These are phyloP conservation scores for Larimichthys crocea DNA, from an alignment of 2,113 vertebrate species.

Conservation along the genomic window DNA sequence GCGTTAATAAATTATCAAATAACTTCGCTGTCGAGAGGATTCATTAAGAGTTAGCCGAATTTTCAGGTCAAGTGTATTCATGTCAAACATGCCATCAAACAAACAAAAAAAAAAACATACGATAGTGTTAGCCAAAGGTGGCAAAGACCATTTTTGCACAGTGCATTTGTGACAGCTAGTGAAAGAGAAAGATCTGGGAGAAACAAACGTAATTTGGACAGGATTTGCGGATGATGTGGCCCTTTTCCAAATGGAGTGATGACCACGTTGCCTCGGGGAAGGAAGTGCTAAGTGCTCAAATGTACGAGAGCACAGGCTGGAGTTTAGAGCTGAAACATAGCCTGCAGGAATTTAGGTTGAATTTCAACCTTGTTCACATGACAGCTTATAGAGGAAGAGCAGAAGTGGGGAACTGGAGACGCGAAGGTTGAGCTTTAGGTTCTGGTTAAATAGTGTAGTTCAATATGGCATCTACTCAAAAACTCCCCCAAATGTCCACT, in stretches of 20 bases:
- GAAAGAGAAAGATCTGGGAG: neutral
- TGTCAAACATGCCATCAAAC: neutral
- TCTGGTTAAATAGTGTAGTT: conserved; percentile 1
- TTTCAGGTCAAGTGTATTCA: neutral
- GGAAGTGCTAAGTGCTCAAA: conserved; percentile 34
- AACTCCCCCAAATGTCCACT: neutral
- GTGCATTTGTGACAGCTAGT: neutral
- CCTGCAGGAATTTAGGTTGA: conserved; percentile 31
- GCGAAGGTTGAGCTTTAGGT: conserved; percentile 13
- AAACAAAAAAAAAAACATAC: neutral
- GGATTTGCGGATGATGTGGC: neutral
- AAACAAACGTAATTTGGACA: neutral
- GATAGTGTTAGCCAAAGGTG: neutral
- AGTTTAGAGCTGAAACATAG: conserved; percentile 39
- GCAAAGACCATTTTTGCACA: neutral
- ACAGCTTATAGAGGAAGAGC: conserved; percentile 15
- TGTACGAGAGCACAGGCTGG: conserved; percentile 22
- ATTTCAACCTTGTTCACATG: conserved; percentile 30
- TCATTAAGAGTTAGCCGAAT: neutral
- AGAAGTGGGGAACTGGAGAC: neutral
- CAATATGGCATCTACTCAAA: neutral
- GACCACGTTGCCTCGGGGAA: conserved; percentile 51
- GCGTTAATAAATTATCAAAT: neutral
- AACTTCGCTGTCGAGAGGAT: neutral
- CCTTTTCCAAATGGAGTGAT: conserved; percentile 38